These are phyloP conservation scores for Labeo catla DNA, from an alignment of 2,113 vertebrate genomes.

Conservation along the genomic window DNA sequence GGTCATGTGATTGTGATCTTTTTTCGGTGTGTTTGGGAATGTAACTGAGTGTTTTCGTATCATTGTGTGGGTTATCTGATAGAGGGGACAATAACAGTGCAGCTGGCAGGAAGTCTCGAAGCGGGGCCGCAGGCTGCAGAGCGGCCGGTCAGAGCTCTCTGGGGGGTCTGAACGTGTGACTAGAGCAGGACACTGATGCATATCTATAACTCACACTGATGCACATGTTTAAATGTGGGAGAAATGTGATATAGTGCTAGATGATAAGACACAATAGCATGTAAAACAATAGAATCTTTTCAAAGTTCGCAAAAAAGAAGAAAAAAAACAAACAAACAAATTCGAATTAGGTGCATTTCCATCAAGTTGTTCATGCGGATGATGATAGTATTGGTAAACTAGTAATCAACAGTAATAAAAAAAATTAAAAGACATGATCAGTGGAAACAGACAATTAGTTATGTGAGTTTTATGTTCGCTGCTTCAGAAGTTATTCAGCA, in stretches of 20 bases:
- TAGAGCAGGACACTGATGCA: constrained; percentile 43
- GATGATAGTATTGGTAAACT: too few species aligned
- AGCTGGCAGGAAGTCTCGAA: constrained; percentile 57
- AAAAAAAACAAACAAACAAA: too few species aligned
- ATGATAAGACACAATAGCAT: background rate
- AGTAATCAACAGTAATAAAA: too few species aligned
- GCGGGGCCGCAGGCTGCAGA: constrained; percentile 10
- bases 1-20: constrained; percentile 38
- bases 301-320: too few species aligned
- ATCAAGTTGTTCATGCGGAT: too few species aligned
- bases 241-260: constrained; percentile 10
- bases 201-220: constrained; percentile 37
- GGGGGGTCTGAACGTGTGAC: constrained; percentile 32
- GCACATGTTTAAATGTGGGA: constrained; percentile 15
- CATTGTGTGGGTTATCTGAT: constrained; percentile 48
- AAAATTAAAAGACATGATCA: too few species aligned
- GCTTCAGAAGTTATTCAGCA: too few species aligned
- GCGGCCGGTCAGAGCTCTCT: constrained; percentile 29
- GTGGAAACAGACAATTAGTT: too few species aligned
- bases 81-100: constrained; percentile 50
- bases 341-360: too few species aligned
- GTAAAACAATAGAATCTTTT: background rate
- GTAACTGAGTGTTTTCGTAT: constrained; percentile 51
- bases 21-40: constrained; percentile 45
- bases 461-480: too few species aligned